Percentiles rank a stretch among this genome's conserved stretches.
phyloP scores from a whole-genome alignment of 2,888 invertebrate species.

The Rhagonycha lutea region DNA sequence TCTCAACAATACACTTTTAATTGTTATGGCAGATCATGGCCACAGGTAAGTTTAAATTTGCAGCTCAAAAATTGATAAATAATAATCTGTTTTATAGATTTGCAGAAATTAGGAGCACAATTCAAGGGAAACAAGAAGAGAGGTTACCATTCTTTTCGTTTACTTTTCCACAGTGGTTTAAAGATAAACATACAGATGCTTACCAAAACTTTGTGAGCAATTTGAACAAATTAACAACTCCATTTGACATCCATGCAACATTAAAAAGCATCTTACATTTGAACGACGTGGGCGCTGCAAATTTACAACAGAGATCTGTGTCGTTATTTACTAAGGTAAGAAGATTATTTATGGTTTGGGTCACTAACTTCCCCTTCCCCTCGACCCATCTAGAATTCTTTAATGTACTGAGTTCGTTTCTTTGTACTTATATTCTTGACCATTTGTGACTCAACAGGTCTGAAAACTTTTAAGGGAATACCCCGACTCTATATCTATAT shows the following conservation, averaged over 20 bases:
- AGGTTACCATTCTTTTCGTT: conserved; percentile 86
- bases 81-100: conserved; percentile 62
- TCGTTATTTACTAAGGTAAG: conserved; percentile 66
- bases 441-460: no score
- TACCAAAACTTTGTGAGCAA: conserved; percentile 68
- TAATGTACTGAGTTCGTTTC: background rate
- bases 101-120: conserved; percentile 77
- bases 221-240: conserved; percentile 73
- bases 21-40: conserved; percentile 94
- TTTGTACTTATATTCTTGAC: no score
- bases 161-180: conserved; percentile 73
- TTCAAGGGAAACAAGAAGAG: conserved; percentile 92
- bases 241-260: conserved; percentile 88
- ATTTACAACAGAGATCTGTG: conserved; percentile 61
- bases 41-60: conserved; percentile 49
- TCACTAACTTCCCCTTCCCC: background rate
- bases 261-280: conserved; percentile 69
- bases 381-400: background rate
- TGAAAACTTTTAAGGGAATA: no score
- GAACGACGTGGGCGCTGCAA: conserved; percentile 55
- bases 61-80: background rate
- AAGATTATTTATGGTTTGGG: background rate
- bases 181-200: conserved; percentile 62
- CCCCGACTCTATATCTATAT: no score
- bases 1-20: conserved; percentile 79